Evolutionary conservation across 2,113 vertebrate genomes (phyloP).

Genomic region (Spea multiplicata): DNA sequence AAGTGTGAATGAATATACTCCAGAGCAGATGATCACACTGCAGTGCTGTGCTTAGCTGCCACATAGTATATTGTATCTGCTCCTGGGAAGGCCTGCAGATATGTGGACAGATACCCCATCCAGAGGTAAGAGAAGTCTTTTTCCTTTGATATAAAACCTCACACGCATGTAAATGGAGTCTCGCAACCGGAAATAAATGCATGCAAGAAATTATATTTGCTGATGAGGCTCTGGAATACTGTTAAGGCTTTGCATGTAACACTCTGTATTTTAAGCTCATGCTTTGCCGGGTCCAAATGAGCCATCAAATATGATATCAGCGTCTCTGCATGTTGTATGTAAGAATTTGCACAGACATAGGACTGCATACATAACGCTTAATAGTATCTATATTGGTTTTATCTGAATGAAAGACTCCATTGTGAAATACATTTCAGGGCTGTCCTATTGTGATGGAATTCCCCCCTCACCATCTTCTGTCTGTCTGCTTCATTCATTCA

Average conservation of each 20-base stretch:
- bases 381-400: not conserved
- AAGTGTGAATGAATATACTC: constrained; percentile 39
- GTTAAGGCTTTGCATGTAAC: not conserved
- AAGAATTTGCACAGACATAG: not conserved
- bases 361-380: not conserved
- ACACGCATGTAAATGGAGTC: constrained; percentile 3
- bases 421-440: not conserved
- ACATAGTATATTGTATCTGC: constrained; percentile 24
- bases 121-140: constrained; percentile 28
- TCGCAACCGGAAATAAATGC: not conserved
- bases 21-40: constrained; percentile 43
- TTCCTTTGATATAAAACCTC: constrained; percentile 11
- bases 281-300: constrained; percentile 3
- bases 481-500: too few relatives aligned
- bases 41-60: constrained; percentile 32
- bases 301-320: not conserved
- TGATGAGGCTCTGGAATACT: not conserved
- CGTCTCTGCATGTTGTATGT: too few relatives aligned
- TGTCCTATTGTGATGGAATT: not conserved
- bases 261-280: not conserved
- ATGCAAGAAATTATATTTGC: not conserved
- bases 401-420: not conserved
- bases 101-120: constrained; percentile 18
- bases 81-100: constrained; percentile 34
- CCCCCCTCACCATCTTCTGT: too few relatives aligned